phyloP scores from a whole-genome alignment of 2,113 vertebrate genomes.

The Ursus arctos region DNA sequence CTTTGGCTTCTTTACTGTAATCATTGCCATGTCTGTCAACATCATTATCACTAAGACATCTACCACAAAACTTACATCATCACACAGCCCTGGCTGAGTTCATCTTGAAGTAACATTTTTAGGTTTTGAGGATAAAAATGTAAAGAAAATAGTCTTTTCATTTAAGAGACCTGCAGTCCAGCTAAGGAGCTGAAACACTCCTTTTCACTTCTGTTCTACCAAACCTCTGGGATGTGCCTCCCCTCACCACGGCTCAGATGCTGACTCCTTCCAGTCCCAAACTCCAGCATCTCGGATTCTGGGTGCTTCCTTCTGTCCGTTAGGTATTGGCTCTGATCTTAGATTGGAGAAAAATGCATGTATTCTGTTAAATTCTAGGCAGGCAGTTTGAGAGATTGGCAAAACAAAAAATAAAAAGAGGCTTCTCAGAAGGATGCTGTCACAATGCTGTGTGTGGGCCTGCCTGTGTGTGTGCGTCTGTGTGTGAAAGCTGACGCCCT shows the following conservation, averaged over 20 bases:
- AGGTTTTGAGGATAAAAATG: not conserved
- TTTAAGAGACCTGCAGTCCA: not conserved
- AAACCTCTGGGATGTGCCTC: accelerated
- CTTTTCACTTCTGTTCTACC: not conserved
- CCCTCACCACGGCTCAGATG: accelerated
- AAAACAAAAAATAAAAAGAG: not conserved
- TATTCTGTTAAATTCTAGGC: not conserved
- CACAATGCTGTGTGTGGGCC: not conserved
- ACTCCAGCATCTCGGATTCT: not conserved
- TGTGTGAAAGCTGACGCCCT: not conserved
- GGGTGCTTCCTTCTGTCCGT: accelerated
- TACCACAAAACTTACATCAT: not conserved
- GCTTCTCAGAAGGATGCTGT: not conserved
- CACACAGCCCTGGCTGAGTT: not conserved
- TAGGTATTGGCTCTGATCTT: not conserved
- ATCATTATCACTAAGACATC: not conserved
- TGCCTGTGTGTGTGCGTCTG: not conserved
- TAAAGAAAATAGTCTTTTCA: not conserved
- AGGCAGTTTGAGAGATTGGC: not conserved
- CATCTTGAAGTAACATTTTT: not conserved
- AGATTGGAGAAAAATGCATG: not conserved
- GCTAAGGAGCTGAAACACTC: not conserved
- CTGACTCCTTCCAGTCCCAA: no score
- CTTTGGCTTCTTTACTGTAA: not conserved
- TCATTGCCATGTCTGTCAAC: not conserved